phyloP scores from a whole-genome alignment of 92 coral and sea anemone species.

The Zoanthus sansibaricus region DNA sequence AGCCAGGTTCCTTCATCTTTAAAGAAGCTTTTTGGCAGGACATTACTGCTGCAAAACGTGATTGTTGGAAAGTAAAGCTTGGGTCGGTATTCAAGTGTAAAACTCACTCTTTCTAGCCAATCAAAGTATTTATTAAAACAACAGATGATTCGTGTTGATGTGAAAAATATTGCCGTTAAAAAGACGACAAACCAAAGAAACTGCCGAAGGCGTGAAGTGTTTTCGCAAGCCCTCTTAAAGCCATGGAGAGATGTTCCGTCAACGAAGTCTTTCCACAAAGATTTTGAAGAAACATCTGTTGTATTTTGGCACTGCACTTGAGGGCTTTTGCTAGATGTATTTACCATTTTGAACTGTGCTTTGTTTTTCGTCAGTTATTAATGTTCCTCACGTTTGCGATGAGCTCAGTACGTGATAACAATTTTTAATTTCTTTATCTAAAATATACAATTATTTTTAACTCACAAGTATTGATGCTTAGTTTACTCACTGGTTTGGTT shows the following conservation, averaged over 20 bases:
- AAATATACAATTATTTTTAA: too few species aligned
- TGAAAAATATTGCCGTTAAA: not conserved
- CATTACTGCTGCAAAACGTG: conserved; percentile 21
- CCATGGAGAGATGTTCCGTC: conserved; percentile 29
- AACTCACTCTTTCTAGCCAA: not conserved
- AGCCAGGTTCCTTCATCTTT: not conserved
- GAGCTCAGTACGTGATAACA: too few species aligned
- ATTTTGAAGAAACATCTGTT: not conserved
- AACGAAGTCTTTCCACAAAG: conserved; percentile 20
- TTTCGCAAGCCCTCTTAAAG: conserved; percentile 27
- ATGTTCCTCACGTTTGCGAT: not conserved
- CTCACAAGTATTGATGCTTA: too few species aligned
- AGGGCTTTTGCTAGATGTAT: not conserved
- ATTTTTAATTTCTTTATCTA: too few species aligned
- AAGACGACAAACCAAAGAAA: conserved; percentile 1
- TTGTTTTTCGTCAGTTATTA: not conserved
- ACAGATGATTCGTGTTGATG: not conserved
- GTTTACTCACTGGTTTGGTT: too few species aligned
- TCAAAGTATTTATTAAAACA: not conserved
- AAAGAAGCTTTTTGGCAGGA: not conserved
- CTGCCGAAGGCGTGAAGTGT: conserved; percentile 11
- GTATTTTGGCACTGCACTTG: not conserved
- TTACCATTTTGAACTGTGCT: not conserved
- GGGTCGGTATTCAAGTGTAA: not conserved
- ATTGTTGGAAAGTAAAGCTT: conserved; percentile 18